phyloP scores from a whole-genome alignment of 1,140 invertebrate species.

The Leptinotarsa defecta region DNA sequence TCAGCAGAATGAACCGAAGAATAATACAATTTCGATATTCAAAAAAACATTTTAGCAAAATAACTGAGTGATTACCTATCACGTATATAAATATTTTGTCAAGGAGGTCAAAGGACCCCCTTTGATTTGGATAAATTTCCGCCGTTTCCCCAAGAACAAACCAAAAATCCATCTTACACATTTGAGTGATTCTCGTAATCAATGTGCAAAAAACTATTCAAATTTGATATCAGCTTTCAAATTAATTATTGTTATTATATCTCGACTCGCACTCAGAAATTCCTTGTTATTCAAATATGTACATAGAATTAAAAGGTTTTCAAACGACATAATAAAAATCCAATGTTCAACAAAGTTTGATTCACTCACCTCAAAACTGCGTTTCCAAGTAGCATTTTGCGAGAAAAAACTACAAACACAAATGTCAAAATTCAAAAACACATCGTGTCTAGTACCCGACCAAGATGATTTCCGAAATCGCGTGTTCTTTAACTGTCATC shows the following conservation, averaged over 20 bases:
- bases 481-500: not conserved
- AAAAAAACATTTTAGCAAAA: too few relatives aligned
- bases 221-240: not conserved
- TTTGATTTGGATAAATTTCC: too few relatives aligned
- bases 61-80: too few relatives aligned
- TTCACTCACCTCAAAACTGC: not conserved
- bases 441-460: not conserved
- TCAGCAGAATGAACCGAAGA: too few relatives aligned
- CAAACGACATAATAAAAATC: not conserved
- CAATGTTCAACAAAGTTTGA: not conserved
- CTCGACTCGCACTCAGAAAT: not conserved
- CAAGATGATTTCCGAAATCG: not conserved
- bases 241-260: not conserved
- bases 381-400: not conserved
- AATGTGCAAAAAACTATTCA: not conserved
- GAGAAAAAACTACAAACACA: not conserved
- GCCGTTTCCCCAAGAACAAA: too few relatives aligned
- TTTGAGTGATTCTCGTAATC: too few relatives aligned
- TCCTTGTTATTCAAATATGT: conserved; percentile 1
- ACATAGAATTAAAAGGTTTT: not conserved
- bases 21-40: too few relatives aligned
- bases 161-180: too few relatives aligned
- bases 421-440: not conserved
- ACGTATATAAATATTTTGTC: too few relatives aligned
- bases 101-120: too few relatives aligned